Conservation (phyloP, 2,113 vertebrate genomes). For the Heterocephalus glaber region DNA sequence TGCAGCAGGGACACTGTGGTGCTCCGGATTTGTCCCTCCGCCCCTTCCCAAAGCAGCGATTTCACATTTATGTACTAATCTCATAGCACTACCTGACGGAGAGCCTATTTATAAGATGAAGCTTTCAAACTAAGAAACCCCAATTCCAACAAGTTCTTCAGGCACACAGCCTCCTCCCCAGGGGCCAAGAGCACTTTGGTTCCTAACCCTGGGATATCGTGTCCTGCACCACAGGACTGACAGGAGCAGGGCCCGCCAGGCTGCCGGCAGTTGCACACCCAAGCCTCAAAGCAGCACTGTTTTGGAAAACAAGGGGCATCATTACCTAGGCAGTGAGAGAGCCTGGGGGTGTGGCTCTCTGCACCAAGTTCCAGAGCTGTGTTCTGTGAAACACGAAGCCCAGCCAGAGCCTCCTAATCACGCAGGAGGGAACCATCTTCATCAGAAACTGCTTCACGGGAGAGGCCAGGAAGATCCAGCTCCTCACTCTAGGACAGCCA, state of each 20-base stretch:
- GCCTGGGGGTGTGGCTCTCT: not conserved
- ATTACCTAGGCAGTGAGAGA: fast-evolving
- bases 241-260: not conserved
- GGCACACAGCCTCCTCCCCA: not conserved
- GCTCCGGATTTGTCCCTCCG: not conserved
- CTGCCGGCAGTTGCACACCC: fast-evolving
- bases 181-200: not conserved
- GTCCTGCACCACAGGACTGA: not conserved
- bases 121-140: not conserved
- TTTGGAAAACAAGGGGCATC: not conserved
- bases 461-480: not conserved
- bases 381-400: not conserved
- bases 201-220: not conserved
- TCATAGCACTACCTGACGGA: not conserved
- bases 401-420: not conserved
- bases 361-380: fast-evolving
- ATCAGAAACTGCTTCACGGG: not conserved
- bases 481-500: not conserved
- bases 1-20: not conserved
- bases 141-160: not conserved
- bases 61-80: not conserved
- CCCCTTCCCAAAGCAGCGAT: not conserved
- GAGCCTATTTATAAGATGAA: not conserved
- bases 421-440: not conserved
- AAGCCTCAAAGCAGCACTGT: too few species aligned